phyloP scores from a whole-genome alignment of 2,888 invertebrate genomes.

The Nymphalis polychloros region DNA sequence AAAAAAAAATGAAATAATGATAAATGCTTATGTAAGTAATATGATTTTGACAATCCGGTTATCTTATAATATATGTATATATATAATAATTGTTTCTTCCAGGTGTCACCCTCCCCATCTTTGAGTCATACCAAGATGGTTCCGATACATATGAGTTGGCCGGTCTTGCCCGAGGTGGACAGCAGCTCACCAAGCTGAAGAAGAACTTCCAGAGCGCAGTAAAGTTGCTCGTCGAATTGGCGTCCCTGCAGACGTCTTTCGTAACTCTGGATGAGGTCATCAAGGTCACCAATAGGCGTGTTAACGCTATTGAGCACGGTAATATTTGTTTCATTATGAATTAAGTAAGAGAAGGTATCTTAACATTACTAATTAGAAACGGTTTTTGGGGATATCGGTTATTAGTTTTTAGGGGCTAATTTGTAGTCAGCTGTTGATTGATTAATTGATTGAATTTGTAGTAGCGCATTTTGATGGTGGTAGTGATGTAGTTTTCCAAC shows the following conservation, averaged over 20 bases:
- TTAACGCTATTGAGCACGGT: conserved; percentile 99
- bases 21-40: not conserved
- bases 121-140: conserved; percentile 96
- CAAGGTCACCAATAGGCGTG: conserved; percentile 99
- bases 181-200: conserved; percentile 97
- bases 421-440: too few relatives aligned
- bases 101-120: conserved; percentile 98
- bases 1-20: too few relatives aligned
- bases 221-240: conserved; percentile 96
- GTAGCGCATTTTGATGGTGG: too few relatives aligned
- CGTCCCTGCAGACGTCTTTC: conserved; percentile 98
- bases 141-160: conserved; percentile 98
- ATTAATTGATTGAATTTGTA: too few relatives aligned
- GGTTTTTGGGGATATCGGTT: too few relatives aligned
- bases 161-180: conserved; percentile 98
- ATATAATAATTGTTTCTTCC: conserved; percentile 42
- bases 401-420: too few relatives aligned
- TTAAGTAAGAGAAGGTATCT: not conserved
- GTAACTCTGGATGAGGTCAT: conserved; percentile 99
- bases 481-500: too few relatives aligned
- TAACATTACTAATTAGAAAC: not conserved
- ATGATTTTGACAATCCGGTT: not conserved
- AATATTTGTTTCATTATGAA: conserved; percentile 36
- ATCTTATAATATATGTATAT: too few relatives aligned
- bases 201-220: conserved; percentile 99